Evolutionary conservation across 1,140 invertebrate genomes (phyloP), one percentile per base, ranked within the genome.

Genomic region (Drosophila trapezifrons): DNA sequence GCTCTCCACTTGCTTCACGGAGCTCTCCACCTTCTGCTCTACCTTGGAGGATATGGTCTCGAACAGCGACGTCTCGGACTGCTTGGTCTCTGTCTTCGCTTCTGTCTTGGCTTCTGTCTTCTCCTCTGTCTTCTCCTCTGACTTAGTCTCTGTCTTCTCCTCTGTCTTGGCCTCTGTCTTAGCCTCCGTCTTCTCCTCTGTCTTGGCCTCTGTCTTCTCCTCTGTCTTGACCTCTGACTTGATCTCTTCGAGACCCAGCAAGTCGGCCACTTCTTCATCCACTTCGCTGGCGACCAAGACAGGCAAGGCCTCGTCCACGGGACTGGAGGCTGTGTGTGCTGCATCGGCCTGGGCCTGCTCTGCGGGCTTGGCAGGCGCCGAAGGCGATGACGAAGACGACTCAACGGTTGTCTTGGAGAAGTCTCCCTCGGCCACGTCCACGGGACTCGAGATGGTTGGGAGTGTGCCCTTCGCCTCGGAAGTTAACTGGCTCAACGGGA

Each of bases 341-440:
- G 78, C 73, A 29, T 38, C 70, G 35, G 69, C n/a, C 18, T 72
- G 72, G 13, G 75, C 60, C 7, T 54, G 49, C 25, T 90, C 83
- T 10, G 73, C 83, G 5, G 75, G 76, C 20, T 87, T 78, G 5
- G 40, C 43, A 6, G 47, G n/a, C 20, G 46, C 40, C 7, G 64
- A 52, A 40, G 43, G 5, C 10, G 60, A 57, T 0, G 45, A 2
- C 10, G 38, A 20, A 7, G 40, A 40, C 10, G 20, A 27, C 27
- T 32, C 22, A 3, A 40, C 15, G 12, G 25, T 15, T 38, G 49
- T 15, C 20, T 66, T 35, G 2, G 60, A 45, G 27, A 90, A 91
- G 17, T 90, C 74, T 13, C 90, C 90, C 15, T 90, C 81, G 2
- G 87, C 90, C 17, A 91, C 84, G 42, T 91, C 90, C 2, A 91